Evolutionary conservation across 2,113 vertebrate species (phyloP), one percentile per base, ranked within the genome.

Genomic region (Saccopteryx bilineata): DNA sequence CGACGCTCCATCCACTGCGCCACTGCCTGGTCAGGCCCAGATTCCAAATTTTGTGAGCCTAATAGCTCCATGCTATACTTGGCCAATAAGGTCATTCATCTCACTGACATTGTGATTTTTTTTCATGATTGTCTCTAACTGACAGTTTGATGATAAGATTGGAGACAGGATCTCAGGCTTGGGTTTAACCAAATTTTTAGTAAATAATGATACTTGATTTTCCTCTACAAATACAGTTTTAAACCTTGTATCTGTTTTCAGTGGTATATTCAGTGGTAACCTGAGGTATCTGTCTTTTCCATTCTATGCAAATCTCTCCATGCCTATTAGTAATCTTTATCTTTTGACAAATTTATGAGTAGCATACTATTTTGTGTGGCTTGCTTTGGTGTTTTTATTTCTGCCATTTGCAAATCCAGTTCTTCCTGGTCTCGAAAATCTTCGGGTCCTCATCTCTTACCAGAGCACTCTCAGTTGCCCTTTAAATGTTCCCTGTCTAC

Each of bases 401-500:
- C 83, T 72, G 65, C 76, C 74, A n/a, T 58, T 88, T 71, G 26
- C 39, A 89, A 54, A 96, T 50, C 50, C 75, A 66, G 39, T 78
- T 71, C 19, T 10, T 88, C 72, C 56, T 48, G 15, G 31, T 60
- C 60, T 96, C 63, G 26, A 69, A 83, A 81, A 92, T 60, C 54
- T 90, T 24, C 93, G 56, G 61, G 6, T 56, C 12, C 19, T 66
- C 2, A 8, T 84, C 65, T 93, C n/a, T 93, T 56, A 82, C 65
- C 31, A 85, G 24, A 66, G 28, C 48, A n/a, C 6, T 39, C 10
- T 75, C 63, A 85, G 60, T 18, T 58, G 58, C 21, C 33, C 3
- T 96, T 90, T 92, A 87, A 91, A 87, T 87, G 81, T 28, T 69
- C 50, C 89, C 60, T 13, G 39, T 61, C 80, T 87, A 33, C 68